Base-by-base conservation (phyloP, 2,113 vertebrate genomes). In the Rhynchomys soricoides region DNA sequence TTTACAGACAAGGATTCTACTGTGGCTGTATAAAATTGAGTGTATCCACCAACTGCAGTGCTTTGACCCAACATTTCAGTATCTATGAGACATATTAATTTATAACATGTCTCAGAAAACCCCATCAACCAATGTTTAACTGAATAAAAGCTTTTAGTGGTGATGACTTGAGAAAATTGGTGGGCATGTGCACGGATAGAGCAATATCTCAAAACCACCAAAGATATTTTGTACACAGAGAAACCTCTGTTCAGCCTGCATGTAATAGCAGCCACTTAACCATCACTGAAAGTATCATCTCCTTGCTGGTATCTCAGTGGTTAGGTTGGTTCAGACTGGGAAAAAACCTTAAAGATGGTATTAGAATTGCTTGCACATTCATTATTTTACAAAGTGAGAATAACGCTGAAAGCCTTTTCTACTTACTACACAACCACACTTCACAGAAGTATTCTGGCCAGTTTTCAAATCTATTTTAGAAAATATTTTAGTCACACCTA, bases 381-480 rank as follows among this genome's bases (percentile, higher is more conserved):
- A 24, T 50, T 13, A 22, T 31, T 89, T 37, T 29, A 88, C 34
- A 86, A 94, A 68, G 59, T 24, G 45, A 31, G 55, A 90, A 45
- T 57, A 50, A 70, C 62, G 83, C 34, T 81, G 43, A 95, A 91
- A 37, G 57, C 17, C 29, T 57, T 81, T 40, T 74, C 45, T 81
- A 50, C 86, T 89, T 45, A 62, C 9, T 59, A 37, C 2, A 73
- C 43, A 85, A 62, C 5, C 45, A 3, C n/a, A 37, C 6, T 40
- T 40, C 12, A 16, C 34, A 89, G 43, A 79, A 88, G n/a, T 22
- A 7, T 34, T 93, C 79, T 37, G 15, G 62, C 64, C 37, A 15
- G 55, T 90, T 97, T 95, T 87, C 75, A 85, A 74, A 68, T 82
- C 90, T 55, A 13, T 48, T 7, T 7, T 96, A 43, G 85, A 78